Evolutionary conservation across 1,140 invertebrate species (phyloP), one percentile per base, ranked within the genome.

Genomic region (Philotrypesis tridentata): DNA sequence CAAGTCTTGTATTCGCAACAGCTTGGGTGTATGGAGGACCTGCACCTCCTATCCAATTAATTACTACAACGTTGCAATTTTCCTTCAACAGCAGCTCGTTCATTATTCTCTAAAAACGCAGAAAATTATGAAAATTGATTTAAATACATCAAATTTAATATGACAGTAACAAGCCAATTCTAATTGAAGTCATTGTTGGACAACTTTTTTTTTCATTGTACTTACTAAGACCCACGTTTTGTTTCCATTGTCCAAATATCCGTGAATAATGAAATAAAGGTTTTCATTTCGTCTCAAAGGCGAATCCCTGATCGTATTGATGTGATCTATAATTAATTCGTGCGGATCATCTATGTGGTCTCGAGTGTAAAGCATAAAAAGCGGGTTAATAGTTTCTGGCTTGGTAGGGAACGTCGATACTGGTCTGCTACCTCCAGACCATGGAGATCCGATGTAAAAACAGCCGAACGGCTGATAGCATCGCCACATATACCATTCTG

Each of bases 11-110:
- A 87, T 98, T 98, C 0, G 96, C 97, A 1, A 97, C 96, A 0
- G 97, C 97, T 89, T 98, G 97, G 0, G 96, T 95, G 87, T 98
- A 98, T 0, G 97, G 97, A 1, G 97, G 97, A 75, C 94, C 94
- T 0, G 97, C 96, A 0, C 96, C 97, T 48, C 93, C 93, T 55
- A 95, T 94, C 97, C 97, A 98, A 86, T 98, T 97, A 0, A 98
- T 94, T 0, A 96, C 91, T 14, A 97, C 93, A 0, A 97, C 96
- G 61, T 96, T 96, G 67, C 94, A 94, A 67, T 95, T 93, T 74
- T 94, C 94, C 67, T 94, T 93, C 0, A 92, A 90, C 82, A 97
- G 90, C 25, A 97, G 86, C 84, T 95, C 94, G 6, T 94, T 88
- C 79, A 94, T 92, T 31, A 94, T 93, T 80, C 92, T 90, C 94